Percentiles rank a stretch among this genome's conserved stretches.
phyloP scores from a whole-genome alignment of 2,888 invertebrate genomes.

The Cerastis leucographa region DNA sequence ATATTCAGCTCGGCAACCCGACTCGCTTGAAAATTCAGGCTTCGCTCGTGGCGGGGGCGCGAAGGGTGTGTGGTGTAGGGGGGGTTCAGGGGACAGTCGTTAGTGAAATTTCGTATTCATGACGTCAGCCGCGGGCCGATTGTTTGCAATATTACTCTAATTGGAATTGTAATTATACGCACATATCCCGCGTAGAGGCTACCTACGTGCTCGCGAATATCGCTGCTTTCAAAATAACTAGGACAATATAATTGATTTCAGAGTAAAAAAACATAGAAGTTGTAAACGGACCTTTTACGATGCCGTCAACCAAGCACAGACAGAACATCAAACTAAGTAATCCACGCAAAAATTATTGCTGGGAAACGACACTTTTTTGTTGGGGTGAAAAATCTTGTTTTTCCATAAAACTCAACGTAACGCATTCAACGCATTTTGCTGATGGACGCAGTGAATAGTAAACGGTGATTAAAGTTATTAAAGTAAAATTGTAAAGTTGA shows the following conservation, averaged over 20 bases:
- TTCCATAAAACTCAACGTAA: too few species aligned
- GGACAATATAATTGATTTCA: background rate
- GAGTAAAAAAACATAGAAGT: background rate
- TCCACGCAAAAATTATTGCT: too few species aligned
- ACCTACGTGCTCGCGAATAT: slow-evolving; percentile 75
- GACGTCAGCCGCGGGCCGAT: slow-evolving; percentile 89
- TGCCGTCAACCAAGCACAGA: too few species aligned
- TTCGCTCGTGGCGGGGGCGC: slow-evolving; percentile 74
- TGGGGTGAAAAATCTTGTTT: too few species aligned
- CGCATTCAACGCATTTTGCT: too few species aligned
- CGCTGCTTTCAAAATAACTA: slow-evolving; percentile 2
- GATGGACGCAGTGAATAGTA: too few species aligned
- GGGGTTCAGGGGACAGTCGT: slow-evolving; percentile 81
- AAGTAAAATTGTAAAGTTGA: too few species aligned
- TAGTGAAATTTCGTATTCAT: slow-evolving; percentile 91
- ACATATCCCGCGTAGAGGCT: slow-evolving; percentile 80
- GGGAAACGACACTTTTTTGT: too few species aligned
- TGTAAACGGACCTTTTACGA: too few species aligned
- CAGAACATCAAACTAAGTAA: too few species aligned
- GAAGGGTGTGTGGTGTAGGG: slow-evolving; percentile 49
- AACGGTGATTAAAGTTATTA: too few species aligned
- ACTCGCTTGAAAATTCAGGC: slow-evolving; percentile 88
- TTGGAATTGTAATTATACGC: slow-evolving; percentile 89
- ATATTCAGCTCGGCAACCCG: slow-evolving; percentile 75
- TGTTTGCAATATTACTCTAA: slow-evolving; percentile 91